Base-by-base conservation (phyloP, 2,797 vertebrate species). In the Zalophus californianus region DNA sequence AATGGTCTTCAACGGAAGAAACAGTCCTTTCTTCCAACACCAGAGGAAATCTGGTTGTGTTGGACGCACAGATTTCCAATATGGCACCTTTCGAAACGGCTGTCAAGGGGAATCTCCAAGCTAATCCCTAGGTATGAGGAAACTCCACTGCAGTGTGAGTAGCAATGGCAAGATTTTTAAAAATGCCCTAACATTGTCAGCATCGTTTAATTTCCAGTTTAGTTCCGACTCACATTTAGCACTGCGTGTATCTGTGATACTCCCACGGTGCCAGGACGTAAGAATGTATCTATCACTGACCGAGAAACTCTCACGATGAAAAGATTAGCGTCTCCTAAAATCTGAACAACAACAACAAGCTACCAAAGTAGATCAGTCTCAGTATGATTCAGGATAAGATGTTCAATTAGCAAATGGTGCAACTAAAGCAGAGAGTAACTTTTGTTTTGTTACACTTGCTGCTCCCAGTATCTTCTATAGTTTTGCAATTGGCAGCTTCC, bases 351-450 rank as follows among this genome's bases (percentile, higher is more conserved):
- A 32, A 48, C 15, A 7, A n/a, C 5, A 92, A 52, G 83, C 94
- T 96, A 96, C 92, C 94, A 62, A 88, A 97, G 96, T 9, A 93
- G 92, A 70, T 54, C 75, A 58, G 97, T 89, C 12, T 94, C 52
- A 52, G 89, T 11, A 5, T 72, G 85, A 98, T 97, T 98, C 97
- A 90, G 93, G 98, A 89, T 96, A 73, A 82, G 97, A 96, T 92
- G 93, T 97, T 84, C 50, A 88, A 44, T 96, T 41, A 94, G 84
- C 72, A 93, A 75, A 62, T 1, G 44, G 78, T 60, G 48, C 2
- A 9, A 1, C 0, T 25, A 16, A 72, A n/a, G 79, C 80, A 9
- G 58, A 50, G 32, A 27, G 50, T 3, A 9, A 38, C 68, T 66
- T 14, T 11, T 35, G 56, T 23, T 56, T 27, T 27, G 64, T 25